phyloP scores from a whole-genome alignment of 2,113 vertebrate genomes.

The Ptilonorhynchus violaceus region DNA sequence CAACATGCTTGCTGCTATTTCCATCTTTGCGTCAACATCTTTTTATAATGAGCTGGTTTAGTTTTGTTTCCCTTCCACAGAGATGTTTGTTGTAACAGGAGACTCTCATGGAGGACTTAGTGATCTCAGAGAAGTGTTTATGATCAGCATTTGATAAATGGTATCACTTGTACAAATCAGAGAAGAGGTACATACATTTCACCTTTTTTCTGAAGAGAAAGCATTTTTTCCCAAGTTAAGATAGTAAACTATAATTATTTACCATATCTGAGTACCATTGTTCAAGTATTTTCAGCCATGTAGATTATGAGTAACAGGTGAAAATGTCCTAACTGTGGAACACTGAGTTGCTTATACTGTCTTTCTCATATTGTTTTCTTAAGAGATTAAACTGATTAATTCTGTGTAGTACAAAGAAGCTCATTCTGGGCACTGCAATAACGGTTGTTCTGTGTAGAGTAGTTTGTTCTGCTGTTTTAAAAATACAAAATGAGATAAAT shows the following conservation, averaged over 20 bases:
- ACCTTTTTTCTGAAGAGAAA: not conserved
- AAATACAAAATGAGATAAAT: not conserved
- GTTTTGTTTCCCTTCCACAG: not conserved
- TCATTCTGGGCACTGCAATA: not conserved
- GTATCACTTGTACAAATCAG: not conserved
- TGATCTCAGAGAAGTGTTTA: not conserved
- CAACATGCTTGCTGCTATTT: not conserved
- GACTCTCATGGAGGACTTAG: not conserved
- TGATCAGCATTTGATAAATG: conserved; percentile 41
- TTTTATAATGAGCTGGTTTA: not conserved
- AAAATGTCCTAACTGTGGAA: not conserved
- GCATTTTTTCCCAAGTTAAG: not conserved
- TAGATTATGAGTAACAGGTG: not conserved
- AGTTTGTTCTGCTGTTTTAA: not conserved
- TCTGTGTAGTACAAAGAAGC: not conserved
- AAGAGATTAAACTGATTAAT: not conserved
- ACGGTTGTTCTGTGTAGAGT: not conserved
- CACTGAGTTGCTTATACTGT: not conserved
- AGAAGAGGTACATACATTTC: not conserved
- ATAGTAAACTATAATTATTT: not conserved
- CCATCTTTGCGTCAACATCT: not conserved
- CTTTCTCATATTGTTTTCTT: not conserved
- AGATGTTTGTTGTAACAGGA: not conserved
- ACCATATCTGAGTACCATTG: not conserved
- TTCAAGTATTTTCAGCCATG: not conserved